Evolutionary conservation across 2,888 invertebrate species (phyloP).

Genomic region (Pharmacophagus antenor): DNA sequence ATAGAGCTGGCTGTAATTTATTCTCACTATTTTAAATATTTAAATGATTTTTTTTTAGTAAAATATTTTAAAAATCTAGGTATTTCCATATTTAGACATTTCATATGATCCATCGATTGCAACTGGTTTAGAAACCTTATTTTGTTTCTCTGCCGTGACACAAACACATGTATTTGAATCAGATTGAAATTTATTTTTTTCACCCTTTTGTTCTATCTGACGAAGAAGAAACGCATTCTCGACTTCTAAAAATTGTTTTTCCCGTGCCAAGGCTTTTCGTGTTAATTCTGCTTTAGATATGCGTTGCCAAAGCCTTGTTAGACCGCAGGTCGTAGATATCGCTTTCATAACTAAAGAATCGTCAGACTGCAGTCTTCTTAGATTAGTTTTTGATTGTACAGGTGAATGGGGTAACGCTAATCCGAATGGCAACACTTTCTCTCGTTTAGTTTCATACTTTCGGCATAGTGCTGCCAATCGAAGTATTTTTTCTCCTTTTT

Average conservation of each 20-base stretch:
- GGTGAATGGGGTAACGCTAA: constrained; percentile 49
- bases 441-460: constrained; percentile 79
- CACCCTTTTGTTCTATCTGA: constrained; percentile 45
- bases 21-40: background rate
- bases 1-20: background rate
- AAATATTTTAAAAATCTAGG: background rate
- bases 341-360: constrained; percentile 59
- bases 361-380: constrained; percentile 50
- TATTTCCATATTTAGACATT: constrained; percentile 46
- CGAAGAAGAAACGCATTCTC: constrained; percentile 55
- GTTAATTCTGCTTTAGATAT: constrained; percentile 66
- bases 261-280: constrained; percentile 58
- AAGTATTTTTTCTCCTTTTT: constrained; percentile 76
- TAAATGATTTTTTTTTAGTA: background rate
- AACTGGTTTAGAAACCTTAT: constrained; percentile 41
- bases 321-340: constrained; percentile 55
- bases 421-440: constrained; percentile 71
- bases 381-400: constrained; percentile 43
- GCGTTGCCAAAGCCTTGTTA: constrained; percentile 67
- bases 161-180: constrained; percentile 51
- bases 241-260: constrained; percentile 58
- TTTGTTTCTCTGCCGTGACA: constrained; percentile 35
- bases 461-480: constrained; percentile 76
- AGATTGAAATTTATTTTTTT: constrained; percentile 43
- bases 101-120: constrained; percentile 57